Base-by-base conservation (phyloP, 2,888 invertebrate genomes). In the Portevinia maculata region DNA sequence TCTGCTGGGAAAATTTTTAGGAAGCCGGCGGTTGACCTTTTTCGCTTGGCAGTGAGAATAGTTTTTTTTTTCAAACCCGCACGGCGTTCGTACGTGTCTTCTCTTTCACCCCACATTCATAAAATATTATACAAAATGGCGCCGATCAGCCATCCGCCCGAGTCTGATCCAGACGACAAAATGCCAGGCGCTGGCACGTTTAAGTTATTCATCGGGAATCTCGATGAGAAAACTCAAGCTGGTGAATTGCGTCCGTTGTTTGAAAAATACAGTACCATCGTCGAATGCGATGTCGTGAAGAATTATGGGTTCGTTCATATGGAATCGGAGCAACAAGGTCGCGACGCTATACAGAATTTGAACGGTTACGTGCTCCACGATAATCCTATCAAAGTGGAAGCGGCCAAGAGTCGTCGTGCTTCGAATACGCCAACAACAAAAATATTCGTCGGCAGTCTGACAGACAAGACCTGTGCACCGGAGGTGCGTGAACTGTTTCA, bases 301-400 rank as follows among this genome's bases (percentile, higher is more conserved):
- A 98, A 98, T 93, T 99, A 97, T 94, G 99, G 98, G 88, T 99
- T 99, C 93, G 98, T 99, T 91, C 98, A 98, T 92, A 98, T 97
- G 97, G 97, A 97, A 92, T 96, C 95, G 91, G 97, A 97, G 89
- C 94, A 96, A 91, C 95, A 96, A 90, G 98, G 98, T 87, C 95
- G 96, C 92, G 96, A 96, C 91, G 98, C 98, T 86, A 96, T 97
- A 91, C 95, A 96, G 91, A 96, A 94, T 91, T 92, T 98, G 89
- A 97, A 98, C 93, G 97, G 97, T 88, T 94, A 95, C 89, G 92
- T 95, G 89, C 93, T 98, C 88, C 95, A 96, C 91, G 97, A 97
- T 84, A 96, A 96, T 90, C 94, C 95, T 85, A 96, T 97, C 91
- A 96, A 97, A 92, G 97, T 97, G 90, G 96, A 96, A 91, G 96